Evolutionary conservation across 2,888 invertebrate species (phyloP), one percentile per base, ranked within the genome.

Genomic region (Cerceris ruficornis): DNA sequence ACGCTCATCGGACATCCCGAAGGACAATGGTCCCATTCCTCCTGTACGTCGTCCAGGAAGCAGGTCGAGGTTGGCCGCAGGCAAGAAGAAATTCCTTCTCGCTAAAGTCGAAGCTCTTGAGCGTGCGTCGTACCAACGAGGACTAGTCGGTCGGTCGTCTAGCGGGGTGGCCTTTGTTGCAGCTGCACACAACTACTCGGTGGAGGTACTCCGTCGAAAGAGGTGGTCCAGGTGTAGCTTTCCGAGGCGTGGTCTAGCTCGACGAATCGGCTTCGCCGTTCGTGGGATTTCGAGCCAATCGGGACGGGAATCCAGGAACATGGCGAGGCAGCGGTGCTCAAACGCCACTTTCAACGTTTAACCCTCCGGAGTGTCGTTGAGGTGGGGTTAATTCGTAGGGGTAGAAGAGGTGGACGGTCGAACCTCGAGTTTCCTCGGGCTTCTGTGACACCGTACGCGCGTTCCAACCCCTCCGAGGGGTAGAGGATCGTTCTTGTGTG

Each of bases 321-420:
- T 91, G 91, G 91, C 91, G 91, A 91, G 89, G 52, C 91, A 91
- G 91, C 74, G 91, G 90, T 89, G 82, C 91, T 91, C 91, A 91
- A 88, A 73, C 71, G 52, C 49, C 41, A 17, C 42, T 14, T 61
- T 41, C n/a, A 54, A 15, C 52, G 60, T 43, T 62, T 43, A 74
- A 70, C 76, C 79, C 81, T 68, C 52, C 28, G 8, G 43, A 11
- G 7, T 15, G 28, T 8, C 43, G 55, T 13, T 50, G 61, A 62
- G 84, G 82, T 72, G 79, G 80, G 84, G 78, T 77, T 81, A 76
- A 81, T 76, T 73, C 73, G 82, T 62, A 73, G 81, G 74, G 85
- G 74, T 71, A 67, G 77, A 81, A 67, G 76, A 57, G 77, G 76
- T 60, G 77, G 82, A 66, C 77, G 43, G 52, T 61, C 60, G 62